phyloP scores from a whole-genome alignment of 2,113 vertebrate species.

The Cochlearius cochlearius region DNA sequence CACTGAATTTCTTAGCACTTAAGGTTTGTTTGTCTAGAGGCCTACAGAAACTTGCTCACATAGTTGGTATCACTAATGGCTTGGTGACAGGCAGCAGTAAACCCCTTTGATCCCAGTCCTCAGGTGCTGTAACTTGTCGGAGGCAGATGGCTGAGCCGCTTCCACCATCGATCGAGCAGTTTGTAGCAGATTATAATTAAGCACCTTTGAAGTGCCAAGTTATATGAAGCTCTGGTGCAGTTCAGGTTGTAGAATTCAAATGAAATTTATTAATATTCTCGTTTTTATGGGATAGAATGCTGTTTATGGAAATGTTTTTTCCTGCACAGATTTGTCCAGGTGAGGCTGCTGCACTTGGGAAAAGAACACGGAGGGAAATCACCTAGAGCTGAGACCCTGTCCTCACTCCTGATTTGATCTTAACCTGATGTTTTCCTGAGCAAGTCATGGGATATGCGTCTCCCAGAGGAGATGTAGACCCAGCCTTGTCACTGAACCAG shows the following conservation, averaged over 20 bases:
- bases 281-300: neutral
- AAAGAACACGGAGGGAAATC: neutral
- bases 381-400: neutral
- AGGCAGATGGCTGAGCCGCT: neutral
- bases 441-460: neutral
- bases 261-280: neutral
- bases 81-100: neutral
- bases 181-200: constrained; percentile 33
- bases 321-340: neutral
- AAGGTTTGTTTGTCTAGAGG: neutral
- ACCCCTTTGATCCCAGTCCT: neutral
- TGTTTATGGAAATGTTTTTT: neutral
- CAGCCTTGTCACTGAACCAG: neutral
- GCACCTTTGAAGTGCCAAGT: neutral
- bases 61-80: neutral
- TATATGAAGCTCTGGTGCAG: neutral
- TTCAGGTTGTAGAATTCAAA: neutral
- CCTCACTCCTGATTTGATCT: neutral
- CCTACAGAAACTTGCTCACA: neutral
- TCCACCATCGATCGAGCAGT: constrained; percentile 2
- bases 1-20: neutral
- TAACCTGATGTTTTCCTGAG: neutral
- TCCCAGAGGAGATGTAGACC: neutral
- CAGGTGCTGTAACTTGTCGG: neutral
- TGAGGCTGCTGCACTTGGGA: neutral